A percentile compares a stretch with the other conserved stretches of the same genome.
phyloP scores from a whole-genome alignment of 1,140 invertebrate genomes.

The Bursaphelenchus mucronatus region DNA sequence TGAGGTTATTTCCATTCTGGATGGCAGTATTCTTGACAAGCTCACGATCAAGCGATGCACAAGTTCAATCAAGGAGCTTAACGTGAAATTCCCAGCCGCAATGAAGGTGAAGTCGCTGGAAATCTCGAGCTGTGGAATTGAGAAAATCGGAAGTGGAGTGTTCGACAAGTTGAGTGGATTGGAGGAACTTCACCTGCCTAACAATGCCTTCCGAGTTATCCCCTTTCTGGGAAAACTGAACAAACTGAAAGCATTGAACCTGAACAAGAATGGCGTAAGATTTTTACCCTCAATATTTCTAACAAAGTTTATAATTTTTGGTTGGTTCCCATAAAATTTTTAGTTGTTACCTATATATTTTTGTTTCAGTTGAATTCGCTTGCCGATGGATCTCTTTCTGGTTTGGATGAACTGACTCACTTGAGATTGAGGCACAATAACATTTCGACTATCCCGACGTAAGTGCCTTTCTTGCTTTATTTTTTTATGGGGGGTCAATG shows the following conservation, averaged over 20 bases:
- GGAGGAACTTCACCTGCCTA: slow-evolving; percentile 38
- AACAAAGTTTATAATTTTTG: background rate
- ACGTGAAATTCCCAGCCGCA: background rate
- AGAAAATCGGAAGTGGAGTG: slow-evolving; percentile 18
- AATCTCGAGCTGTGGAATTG: slow-evolving; percentile 33
- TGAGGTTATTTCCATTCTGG: too few species aligned
- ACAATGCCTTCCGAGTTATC: slow-evolving; percentile 36
- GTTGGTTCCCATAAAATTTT: slow-evolving; percentile 7
- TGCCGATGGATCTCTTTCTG: slow-evolving; percentile 40
- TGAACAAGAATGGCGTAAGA: slow-evolving; percentile 40
- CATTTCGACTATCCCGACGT: slow-evolving; percentile 48
- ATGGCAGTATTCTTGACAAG: too few species aligned
- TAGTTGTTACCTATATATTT: background rate
- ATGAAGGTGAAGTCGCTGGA: slow-evolving; percentile 29
- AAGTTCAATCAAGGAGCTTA: too few species aligned
- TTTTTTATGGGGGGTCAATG: slow-evolving; percentile 17
- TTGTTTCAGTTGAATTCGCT: slow-evolving; percentile 42
- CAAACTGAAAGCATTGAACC: slow-evolving; percentile 38
- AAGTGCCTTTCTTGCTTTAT: slow-evolving; percentile 32
- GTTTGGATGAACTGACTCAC: slow-evolving; percentile 40
- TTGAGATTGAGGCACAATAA: slow-evolving; percentile 47
- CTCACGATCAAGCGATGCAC: too few species aligned
- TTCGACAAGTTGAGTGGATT: slow-evolving; percentile 30
- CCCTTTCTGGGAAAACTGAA: slow-evolving; percentile 28
- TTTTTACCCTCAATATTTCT: background rate